A percentile compares a stretch with the other conserved stretches of the same genome.
Conservation (phyloP, 37 sponge, comb jelly and placozoan species). For the Halisarca cf. caerulea region DNA sequence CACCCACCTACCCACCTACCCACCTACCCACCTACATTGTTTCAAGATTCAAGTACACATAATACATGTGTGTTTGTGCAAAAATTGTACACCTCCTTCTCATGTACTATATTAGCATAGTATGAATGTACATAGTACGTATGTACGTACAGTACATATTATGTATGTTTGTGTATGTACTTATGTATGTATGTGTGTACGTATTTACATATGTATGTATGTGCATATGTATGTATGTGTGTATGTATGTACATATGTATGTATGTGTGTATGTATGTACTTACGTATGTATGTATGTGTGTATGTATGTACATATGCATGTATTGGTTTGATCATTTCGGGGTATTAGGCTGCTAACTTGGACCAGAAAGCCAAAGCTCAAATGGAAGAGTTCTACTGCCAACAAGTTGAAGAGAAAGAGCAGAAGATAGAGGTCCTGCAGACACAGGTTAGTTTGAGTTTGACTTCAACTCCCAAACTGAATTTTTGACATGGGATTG, state of each 20-base stretch:
- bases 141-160: no score
- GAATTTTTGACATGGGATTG: no score
- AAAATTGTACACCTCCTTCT: no score
- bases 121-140: no score
- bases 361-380: conserved; percentile 71
- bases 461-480: no score
- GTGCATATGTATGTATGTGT: not conserved
- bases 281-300: not conserved
- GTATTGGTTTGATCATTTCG: no score
- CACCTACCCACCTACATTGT: no score
- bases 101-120: no score
- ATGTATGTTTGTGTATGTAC: not conserved
- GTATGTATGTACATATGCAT: not conserved
- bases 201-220: not conserved
- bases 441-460: conserved; percentile 56
- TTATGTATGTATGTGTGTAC: not conserved
- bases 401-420: conserved; percentile 76
- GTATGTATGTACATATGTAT: not conserved
- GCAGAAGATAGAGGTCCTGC: conserved; percentile 69
- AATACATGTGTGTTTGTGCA: no score
- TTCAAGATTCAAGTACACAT: no score
- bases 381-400: conserved; percentile 70
- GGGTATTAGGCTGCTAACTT: conserved; percentile 48
- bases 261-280: not conserved
- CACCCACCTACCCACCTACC: no score